Evolutionary conservation across 1,140 invertebrate genomes (phyloP), one percentile per base, ranked within the genome.

Genomic region (Pseudomyrmex pallidus): DNA sequence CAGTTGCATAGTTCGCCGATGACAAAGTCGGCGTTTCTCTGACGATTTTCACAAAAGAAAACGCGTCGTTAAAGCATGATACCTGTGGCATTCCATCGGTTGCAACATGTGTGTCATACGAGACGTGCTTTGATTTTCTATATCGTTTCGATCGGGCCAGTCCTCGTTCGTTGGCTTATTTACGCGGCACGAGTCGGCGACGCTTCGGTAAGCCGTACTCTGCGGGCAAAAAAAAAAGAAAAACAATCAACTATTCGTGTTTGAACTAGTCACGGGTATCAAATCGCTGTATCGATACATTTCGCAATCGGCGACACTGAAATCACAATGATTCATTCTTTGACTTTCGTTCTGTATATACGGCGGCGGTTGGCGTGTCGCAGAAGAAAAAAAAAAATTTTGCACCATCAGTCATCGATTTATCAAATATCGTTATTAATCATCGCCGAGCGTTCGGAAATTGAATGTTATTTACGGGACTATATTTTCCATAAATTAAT

Each of bases 71-170:
- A 89, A 86, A 89, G 89, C 90, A 92, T 90, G 92, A 93, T 91
- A 90, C 85, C 90, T 22, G n/a, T 92, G 92, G 92, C 92, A 93
- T 93, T 93, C 93, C 92, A 90, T 87, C 87, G 90, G 85, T 93
- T 92, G 92, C 92, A 93, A 93, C 92, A 94, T 94, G 92, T 94
- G 92, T 93, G 93, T 93, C 93, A 94, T 92, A 93, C 91, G 89
- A 92, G 92, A 94, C 93, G 93, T 94, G 93, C 92, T 91, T 92
- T 90, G 93, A 90, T 91, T 94, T 88, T 90, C 91, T 93, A 94
- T 93, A 94, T 92, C 91, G 90, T 90, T 84, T 90, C 89, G 86
- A 88, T 89, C 87, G 68, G 52, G 46, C 54, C n/a, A 22, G 56
- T 44, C 89, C 92, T 93, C 89, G 86, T 89, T 35, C 89, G 90